These are phyloP conservation scores for Romanogobio albipinnatus DNA, from an alignment of 2,113 vertebrate genomes.

Conservation along the genomic window DNA sequence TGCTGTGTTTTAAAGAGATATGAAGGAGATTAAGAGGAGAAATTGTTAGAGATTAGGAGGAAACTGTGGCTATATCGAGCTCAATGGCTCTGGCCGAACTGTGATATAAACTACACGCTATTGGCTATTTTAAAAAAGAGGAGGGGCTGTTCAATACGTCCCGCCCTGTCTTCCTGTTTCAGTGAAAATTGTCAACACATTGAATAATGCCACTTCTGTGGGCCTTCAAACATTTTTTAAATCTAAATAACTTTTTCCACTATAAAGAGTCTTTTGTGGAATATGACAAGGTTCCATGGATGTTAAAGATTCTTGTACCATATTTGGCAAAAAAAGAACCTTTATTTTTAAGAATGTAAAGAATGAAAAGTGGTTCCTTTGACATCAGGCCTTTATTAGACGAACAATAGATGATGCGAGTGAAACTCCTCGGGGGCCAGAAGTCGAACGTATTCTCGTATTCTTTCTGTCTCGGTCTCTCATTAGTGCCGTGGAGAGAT, in stretches of 20 bases:
- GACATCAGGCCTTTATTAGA: neutral
- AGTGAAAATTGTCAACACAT: too few species aligned
- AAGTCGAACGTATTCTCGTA: neutral
- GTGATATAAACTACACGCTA: too few species aligned
- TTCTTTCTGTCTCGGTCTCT: neutral
- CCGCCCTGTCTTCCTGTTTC: too few species aligned
- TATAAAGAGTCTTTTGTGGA: neutral
- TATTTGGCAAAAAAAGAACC: neutral
- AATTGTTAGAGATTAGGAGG: too few species aligned
- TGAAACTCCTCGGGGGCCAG: slow-evolving; percentile 16
- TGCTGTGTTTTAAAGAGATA: too few species aligned
- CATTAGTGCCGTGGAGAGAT: slow-evolving; percentile 67
- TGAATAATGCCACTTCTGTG: too few species aligned
- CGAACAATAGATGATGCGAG: neutral
- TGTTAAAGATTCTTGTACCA: neutral
- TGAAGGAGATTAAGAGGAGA: too few species aligned
- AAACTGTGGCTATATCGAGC: too few species aligned
- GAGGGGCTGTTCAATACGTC: too few species aligned
- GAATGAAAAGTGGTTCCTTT: neutral
- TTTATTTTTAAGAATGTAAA: neutral
- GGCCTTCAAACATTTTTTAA: neutral
- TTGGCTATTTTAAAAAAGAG: too few species aligned
- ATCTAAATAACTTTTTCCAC: neutral
- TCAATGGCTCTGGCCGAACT: too few species aligned
- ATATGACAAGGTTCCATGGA: neutral